Base-by-base conservation (phyloP, 2,888 invertebrate genomes). In the Oithona nana region DNA sequence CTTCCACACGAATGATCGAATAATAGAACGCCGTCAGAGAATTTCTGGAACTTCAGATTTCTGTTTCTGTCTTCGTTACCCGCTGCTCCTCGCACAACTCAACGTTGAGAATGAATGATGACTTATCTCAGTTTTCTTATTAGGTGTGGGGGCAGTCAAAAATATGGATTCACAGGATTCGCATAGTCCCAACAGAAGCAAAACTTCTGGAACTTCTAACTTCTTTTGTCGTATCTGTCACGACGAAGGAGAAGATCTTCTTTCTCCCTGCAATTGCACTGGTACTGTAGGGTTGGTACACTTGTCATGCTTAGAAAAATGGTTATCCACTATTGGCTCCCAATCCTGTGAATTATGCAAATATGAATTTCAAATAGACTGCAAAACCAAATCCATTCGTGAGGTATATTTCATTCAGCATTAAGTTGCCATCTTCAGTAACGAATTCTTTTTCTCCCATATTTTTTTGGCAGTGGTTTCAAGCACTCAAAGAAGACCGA, bases 331-430 rank as follows among this genome's bases (percentile, higher is more conserved):
- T 2, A 83, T 83, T 1, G 83, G 83, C 70, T 81, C 83, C 1
- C 82, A 83, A 30, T 79, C 80, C 64, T 86, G 86, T 70, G 86
- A 86, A 70, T 75, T 86, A 24, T 86, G 86, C 71, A 80, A 82
- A 24, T 79, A 80, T 56, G 73, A 77, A 58, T 86, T 83, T 69
- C 72, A 75, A n/a, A 81, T 83, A 0, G 76, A 77, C 67, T 77
- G 83, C 30, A 79, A 69, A 61, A 70, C 74, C 48, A 74, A 73
- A 65, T 72, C 77, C 1, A 68, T 77, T 26, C 67, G 67, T 28
- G 71, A 75, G 72, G 77, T 77, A 69, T 4, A 64, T 65, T 65
- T 29, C 13, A n/a, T 16, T 11, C 28, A 3, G 49, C 24, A 11
- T 11, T 24, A 51, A 31, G 13, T 28, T 13, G 48, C 24, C 20